These are phyloP conservation scores for Sweltsa coloradensis DNA, from an alignment of 1,140 invertebrate species.

Conservation along the genomic window DNA sequence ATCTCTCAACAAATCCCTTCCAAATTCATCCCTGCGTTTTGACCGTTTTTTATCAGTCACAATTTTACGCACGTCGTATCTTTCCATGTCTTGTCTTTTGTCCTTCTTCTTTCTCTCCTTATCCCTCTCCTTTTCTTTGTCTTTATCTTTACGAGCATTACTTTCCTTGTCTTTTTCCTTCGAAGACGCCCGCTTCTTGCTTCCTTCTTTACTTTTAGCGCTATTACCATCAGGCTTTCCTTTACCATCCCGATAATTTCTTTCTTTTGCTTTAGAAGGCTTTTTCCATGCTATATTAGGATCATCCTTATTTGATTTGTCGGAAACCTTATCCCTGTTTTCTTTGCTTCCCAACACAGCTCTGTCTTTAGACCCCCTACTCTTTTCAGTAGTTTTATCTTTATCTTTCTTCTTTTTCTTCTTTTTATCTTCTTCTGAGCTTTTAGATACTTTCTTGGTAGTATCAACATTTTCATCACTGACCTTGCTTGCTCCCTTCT, in stretches of 20 bases:
- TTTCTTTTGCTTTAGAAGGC: slow-evolving; percentile 64
- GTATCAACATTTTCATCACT: slow-evolving; percentile 12
- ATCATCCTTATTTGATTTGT: slow-evolving; percentile 19
- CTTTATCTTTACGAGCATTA: slow-evolving; percentile 26
- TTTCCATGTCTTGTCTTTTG: slow-evolving; percentile 48
- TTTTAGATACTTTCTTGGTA: slow-evolving; percentile 2
- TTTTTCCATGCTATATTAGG: slow-evolving; percentile 58
- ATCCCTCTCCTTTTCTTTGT: slow-evolving; percentile 27
- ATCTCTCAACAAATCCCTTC: slow-evolving; percentile 46
- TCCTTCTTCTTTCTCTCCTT: slow-evolving; percentile 27
- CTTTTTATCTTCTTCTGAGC: slow-evolving; percentile 41
- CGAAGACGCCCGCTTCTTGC: no score
- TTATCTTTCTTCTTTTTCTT: slow-evolving; percentile 39
- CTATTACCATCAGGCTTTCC: slow-evolving; percentile 24
- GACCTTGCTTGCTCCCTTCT: slow-evolving; percentile 11
- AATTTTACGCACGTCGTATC: slow-evolving; percentile 68
- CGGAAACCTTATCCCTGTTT: slow-evolving; percentile 27
- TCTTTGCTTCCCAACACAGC: slow-evolving; percentile 24
- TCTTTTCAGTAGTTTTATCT: slow-evolving; percentile 24
- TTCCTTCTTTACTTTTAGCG: slow-evolving; percentile 22
- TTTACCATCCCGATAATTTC: slow-evolving; percentile 66
- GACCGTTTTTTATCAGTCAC: slow-evolving; percentile 55
- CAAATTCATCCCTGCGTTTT: slow-evolving; percentile 64
- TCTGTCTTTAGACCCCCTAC: slow-evolving; percentile 16
- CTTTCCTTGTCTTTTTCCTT: slow-evolving; percentile 30